Evolutionary conservation across 2,113 vertebrate species (phyloP), one percentile per base, ranked within the genome.

Genomic region (Cyanoderma ruficeps): DNA sequence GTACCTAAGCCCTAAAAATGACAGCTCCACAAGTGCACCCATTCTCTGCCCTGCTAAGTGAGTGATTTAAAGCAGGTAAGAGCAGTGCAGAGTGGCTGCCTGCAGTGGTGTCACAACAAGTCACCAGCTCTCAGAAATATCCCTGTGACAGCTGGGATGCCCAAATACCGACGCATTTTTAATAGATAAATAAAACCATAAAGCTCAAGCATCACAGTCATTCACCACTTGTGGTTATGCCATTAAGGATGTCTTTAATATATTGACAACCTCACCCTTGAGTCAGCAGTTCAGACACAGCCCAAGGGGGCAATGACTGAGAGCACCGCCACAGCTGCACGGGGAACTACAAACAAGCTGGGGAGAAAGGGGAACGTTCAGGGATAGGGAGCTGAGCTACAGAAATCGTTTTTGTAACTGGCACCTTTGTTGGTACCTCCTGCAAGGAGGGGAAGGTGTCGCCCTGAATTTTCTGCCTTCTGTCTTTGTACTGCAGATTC

Each of bases 1-100:
- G 55, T 37, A 94, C 56, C 84, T 84, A 87, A 93, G 78, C 39
- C 68, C 75, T 52, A 57, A 88, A 91, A 60, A 53, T 84, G 92
- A 87, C 87, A 94, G 79, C 60, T 83, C 89, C 94, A 80, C 71
- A 83, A 92, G 42, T 17, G 65, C 83, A 71, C 76, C 83, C 81
- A 31, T 71, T 37, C 76, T 50, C 56, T 86, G 75, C 59, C 71
- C 61, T 64, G 37, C 21, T 57, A 70, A 67, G 82, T 18, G 78
- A 88, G 44, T 53, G 77, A 93, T 71, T 91, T 70, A 18, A 67
- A 76, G 80, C 18, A 89, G 64, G 15, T 53, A 67, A 63, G 77
- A 83, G 76, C 25, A 24, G 67, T 25, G 37, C 50, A 37, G 69
- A 80, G 68, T 25, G 53, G 77, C 64, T 82, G 87, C 68, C 67